Evolutionary conservation across 2,797 vertebrate genomes (phyloP), one percentile per base, ranked within the genome.

Genomic region (Aplochiton taeniatus): DNA sequence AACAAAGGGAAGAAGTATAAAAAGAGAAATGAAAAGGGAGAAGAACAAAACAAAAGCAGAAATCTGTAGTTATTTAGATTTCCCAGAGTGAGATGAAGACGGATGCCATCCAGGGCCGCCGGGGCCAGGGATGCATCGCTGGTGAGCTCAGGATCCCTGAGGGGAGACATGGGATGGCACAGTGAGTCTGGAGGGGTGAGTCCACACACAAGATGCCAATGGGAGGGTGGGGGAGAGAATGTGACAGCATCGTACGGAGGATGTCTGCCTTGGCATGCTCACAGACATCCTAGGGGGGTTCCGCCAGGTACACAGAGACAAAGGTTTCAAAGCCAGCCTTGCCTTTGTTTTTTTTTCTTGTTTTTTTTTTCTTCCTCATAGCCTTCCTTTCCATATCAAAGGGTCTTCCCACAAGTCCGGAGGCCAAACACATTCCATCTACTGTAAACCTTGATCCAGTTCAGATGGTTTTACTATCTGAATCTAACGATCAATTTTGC

Each of bases 11-110:
- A 82, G 62, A 52, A 58, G 49, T 72, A 85, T n/a, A 42, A 79
- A 77, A 82, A 81, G 75, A 82, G 74, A 81, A 85, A 79, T 46
- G 47, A 81, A 82, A 47, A 74, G 44, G 68, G 81, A 84, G 80
- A 70, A 75, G 73, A 77, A 69, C 63, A 84, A 77, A 65, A 57
- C 65, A 78, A 58, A 90, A 93, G 94, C 91, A 97, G 92, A 95
- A 92, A 95, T 94, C 93, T 87, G 80, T 73, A 82, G 93, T 98
- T 96, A 97, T 92, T 93, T 90, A 91, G 93, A 91, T 93, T 91
- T 91, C 92, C 85, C 56, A 48, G 65, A 87, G 82, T 85, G 86
- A 85, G 73, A 86, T 86, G 88, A 63, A 81, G 19, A 72, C 70
- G 85, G 88, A 87, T 92, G 84, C 83, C 89, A 87, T 80, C 74